Evolutionary conservation across 2,113 vertebrate species (phyloP), one percentile per base, ranked within the genome.

Genomic region (Malurus alboscapulatus): DNA sequence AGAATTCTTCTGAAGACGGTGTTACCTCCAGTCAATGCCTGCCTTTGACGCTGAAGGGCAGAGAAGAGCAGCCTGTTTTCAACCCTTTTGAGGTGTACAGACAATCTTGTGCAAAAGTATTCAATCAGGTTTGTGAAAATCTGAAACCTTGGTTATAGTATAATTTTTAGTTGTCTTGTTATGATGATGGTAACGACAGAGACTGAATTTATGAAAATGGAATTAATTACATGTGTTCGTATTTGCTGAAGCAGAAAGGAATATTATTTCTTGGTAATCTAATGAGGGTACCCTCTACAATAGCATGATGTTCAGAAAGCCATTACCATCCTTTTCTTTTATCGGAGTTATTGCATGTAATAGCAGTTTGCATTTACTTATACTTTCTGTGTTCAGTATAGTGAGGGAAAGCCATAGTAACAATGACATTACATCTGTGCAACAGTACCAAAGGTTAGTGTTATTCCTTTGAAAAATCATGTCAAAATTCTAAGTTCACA

Each of bases 111-210:
- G 97, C 83, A 55, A 98, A 96, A 90, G 96, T 98, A 83, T 97
- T 99, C 82, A 96, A 98, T 96, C 98, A 99, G 99, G 99, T 99
- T 93, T 92, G 98, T 98, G 51, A 81, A 94, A 89, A 89, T 81
- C 26, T 66, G n/a, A 53, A 77, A 45, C 48, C 10, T 51, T 57
- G 18, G 19, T 36, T 62, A 26, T 48, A 25, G 18, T 47, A 13
- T 42, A 53, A 66, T 79, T 93, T 88, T 61, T 80, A 53, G 26
- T 61, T 83, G 45, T 80, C 42, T 72, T 84, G 26, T 6, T 40
- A 18, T 59, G 13, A 18, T 67, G 30, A 4, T 53, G 40, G 36
- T 78, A 79, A 45, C 68, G n/a, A 48, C 25, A n/a, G 68, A 74
- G 44, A 32, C 53, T 59, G 30, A 84, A 89, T 67, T 38, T n/a